These are phyloP conservation scores for Spodoptera litura DNA, from an alignment of 1,140 invertebrate species.

Conservation along the genomic window DNA sequence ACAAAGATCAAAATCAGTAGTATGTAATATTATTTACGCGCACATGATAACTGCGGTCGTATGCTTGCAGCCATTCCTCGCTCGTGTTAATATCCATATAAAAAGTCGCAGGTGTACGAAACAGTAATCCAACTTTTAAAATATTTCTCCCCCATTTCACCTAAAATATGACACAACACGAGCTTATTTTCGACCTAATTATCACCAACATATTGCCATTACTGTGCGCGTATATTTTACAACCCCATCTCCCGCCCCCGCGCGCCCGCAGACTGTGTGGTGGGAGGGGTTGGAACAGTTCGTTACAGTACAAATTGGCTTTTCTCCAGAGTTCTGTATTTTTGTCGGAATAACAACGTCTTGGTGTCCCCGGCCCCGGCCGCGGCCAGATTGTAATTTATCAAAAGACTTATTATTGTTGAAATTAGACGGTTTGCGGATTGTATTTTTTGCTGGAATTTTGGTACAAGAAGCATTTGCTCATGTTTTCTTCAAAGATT, in stretches of 20 bases:
- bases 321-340: slow-evolving; percentile 47
- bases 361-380: slow-evolving; percentile 14
- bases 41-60: neutral
- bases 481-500: neutral
- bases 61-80: slow-evolving; percentile 2
- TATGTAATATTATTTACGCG: too few species aligned
- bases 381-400: slow-evolving; percentile 34
- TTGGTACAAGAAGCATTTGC: slow-evolving; percentile 11
- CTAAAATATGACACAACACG: slow-evolving; percentile 35
- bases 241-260: neutral
- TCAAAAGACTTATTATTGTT: slow-evolving; percentile 43
- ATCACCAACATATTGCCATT: slow-evolving; percentile 41
- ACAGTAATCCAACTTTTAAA: slow-evolving; percentile 31
- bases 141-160: slow-evolving; percentile 16
- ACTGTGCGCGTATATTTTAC: slow-evolving; percentile 35
- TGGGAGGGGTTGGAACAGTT: slow-evolving; percentile 22
- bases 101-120: slow-evolving; percentile 35
- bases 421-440: slow-evolving; percentile 38
- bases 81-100: slow-evolving; percentile 24
- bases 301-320: slow-evolving; percentile 47
- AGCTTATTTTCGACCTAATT: slow-evolving; percentile 40
- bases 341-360: slow-evolving; percentile 49
- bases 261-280: neutral
- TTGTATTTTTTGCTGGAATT: slow-evolving; percentile 30
- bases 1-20: too few species aligned